Percentiles rank a stretch among this genome's conserved stretches.
phyloP scores from a whole-genome alignment of 2,113 vertebrate species.

The Elephantulus edwardii region DNA sequence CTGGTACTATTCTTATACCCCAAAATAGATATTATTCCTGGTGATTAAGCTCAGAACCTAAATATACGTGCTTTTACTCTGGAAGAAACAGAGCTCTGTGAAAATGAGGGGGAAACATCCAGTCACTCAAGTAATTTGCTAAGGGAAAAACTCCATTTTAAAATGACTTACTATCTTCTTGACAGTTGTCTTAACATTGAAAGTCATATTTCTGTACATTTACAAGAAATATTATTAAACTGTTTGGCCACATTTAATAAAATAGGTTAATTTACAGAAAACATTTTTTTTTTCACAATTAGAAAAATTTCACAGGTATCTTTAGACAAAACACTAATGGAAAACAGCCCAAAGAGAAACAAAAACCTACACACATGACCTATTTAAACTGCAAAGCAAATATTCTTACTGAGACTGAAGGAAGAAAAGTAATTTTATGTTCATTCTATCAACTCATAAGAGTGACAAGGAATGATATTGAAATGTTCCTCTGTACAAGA shows the following conservation, averaged over 20 bases:
- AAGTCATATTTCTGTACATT: conserved; percentile 51
- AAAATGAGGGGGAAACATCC: conserved; percentile 37
- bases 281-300: conserved; percentile 67
- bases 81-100: background rate
- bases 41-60: conserved; percentile 5
- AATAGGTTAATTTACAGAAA: conserved; percentile 62
- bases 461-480: conserved; percentile 57
- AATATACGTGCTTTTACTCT: background rate
- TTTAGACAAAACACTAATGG: conserved; percentile 75
- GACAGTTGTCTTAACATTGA: conserved; percentile 59
- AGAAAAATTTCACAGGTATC: conserved; percentile 73
- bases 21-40: conserved; percentile 13
- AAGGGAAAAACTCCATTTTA: conserved; percentile 59
- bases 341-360: conserved; percentile 57
- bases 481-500: conserved; percentile 11
- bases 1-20: conserved; percentile 26
- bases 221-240: conserved; percentile 53
- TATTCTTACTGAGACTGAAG: conserved; percentile 33
- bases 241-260: conserved; percentile 63
- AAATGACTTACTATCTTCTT: conserved; percentile 58
- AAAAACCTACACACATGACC: conserved; percentile 42
- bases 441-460: conserved; percentile 46
- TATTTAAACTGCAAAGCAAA: conserved; percentile 68
- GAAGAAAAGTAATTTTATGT: conserved; percentile 51
- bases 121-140: conserved; percentile 44